These are phyloP conservation scores for Vidua macroura DNA, from an alignment of 2,113 vertebrate genomes.

Conservation along the genomic window DNA sequence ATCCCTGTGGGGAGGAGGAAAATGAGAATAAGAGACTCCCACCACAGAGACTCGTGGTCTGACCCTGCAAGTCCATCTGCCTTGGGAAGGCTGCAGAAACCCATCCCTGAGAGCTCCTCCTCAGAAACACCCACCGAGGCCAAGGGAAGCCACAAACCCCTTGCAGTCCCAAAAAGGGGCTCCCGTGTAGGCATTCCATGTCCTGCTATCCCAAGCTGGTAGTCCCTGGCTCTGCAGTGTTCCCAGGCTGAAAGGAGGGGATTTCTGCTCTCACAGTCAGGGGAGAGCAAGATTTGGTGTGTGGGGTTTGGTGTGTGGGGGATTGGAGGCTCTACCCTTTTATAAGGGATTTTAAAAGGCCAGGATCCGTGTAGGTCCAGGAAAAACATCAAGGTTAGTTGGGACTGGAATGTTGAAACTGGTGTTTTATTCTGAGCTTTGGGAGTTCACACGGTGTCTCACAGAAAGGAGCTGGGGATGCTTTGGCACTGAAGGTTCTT, in stretches of 20 bases:
- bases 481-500: not conserved
- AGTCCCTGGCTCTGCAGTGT: not conserved
- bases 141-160: not conserved
- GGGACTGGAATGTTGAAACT: not conserved
- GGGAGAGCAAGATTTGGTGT: rapidly evolving
- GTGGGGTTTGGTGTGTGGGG: rapidly evolving
- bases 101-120: not conserved
- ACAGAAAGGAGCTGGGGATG: not conserved
- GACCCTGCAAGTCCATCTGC: not conserved
- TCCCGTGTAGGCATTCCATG: not conserved
- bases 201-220: rapidly evolving
- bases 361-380: rapidly evolving
- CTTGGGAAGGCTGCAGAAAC: not conserved
- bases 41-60: not conserved
- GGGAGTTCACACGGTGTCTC: not conserved
- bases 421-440: not conserved
- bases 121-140: not conserved
- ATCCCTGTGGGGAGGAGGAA: too few species aligned
- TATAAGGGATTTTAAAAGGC: not conserved
- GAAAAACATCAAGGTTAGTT: not conserved
- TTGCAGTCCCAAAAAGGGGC: not conserved
- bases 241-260: not conserved
- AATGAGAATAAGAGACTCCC: too few species aligned
- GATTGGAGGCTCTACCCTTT: not conserved
- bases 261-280: not conserved